phyloP scores from a whole-genome alignment of 1,140 invertebrate species.

The Camponotus floridanus region DNA sequence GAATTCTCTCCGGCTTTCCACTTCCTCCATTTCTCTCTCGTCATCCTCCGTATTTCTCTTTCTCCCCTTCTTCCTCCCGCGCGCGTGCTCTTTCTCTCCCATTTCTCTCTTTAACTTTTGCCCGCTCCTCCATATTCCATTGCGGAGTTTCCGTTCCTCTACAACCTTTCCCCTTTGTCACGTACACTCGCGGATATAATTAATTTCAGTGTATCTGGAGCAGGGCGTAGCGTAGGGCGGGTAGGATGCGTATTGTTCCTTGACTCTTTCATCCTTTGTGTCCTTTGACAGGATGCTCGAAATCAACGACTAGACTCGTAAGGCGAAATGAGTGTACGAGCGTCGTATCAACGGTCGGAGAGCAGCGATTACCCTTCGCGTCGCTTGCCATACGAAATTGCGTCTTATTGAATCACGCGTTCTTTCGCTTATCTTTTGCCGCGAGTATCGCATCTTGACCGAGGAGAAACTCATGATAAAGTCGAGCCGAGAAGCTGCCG shows the following conservation, averaged over 20 bases:
- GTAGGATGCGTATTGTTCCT: constrained; percentile 68
- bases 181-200: constrained; percentile 70
- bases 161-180: constrained; percentile 64
- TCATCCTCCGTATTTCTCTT: background rate
- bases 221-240: constrained; percentile 21
- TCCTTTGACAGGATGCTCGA: constrained; percentile 55
- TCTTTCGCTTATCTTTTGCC: background rate
- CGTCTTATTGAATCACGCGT: constrained; percentile 35
- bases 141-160: constrained; percentile 31
- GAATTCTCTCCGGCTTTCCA: constrained; percentile 61
- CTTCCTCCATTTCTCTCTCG: constrained; percentile 64
- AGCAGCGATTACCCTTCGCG: background rate
- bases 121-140: constrained; percentile 43
- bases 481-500: constrained; percentile 25
- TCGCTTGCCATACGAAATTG: constrained; percentile 31
- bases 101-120: constrained; percentile 54
- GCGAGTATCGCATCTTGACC: background rate
- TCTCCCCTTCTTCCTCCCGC: background rate
- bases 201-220: constrained; percentile 73
- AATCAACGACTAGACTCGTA: constrained; percentile 24
- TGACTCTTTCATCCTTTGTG: constrained; percentile 69
- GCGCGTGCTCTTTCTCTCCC: constrained; percentile 28
- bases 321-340: constrained; percentile 26
- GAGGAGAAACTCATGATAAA: background rate
- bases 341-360: background rate